Evolutionary conservation across 2,797 vertebrate species (phyloP), one percentile per base, ranked within the genome.

Genomic region (Aplochiton taeniatus): DNA sequence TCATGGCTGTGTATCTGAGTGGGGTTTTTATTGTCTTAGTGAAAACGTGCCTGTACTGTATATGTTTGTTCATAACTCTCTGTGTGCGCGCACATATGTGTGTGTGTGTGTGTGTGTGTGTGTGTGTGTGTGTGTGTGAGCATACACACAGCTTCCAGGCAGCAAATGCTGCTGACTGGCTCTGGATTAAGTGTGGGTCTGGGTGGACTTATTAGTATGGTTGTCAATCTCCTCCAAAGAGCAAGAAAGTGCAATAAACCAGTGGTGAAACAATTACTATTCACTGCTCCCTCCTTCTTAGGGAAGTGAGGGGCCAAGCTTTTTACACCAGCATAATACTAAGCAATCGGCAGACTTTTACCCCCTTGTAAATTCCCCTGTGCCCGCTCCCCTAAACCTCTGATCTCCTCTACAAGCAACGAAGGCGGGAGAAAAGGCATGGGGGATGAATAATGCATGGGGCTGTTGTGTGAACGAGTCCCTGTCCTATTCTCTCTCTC

Each of bases 401-500:
- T 78, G 74, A 72, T 73, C 61, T 70, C 13, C 4, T 66, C 20
- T 43, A 51, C 9, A 64, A 58, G 50, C 59, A 47, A 48, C 11
- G 16, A 59, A 54, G 54, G 57, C 18, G 61, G n/a, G 62, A 46
- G n/a, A 42, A 81, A 74, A 75, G 31, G 46, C 48, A 58, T 12
- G 48, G 49, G 2, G 9, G 16, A 77, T 79, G 19, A 79, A 78
- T 81, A 73, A 81, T 80, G 45, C 42, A 78, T 78, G 58, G 16
- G 70, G 57, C 41, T 73, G 61, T 67, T 77, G 59, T 69, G 54
- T 65, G 68, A 64, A 73, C 74, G 62, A 70, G 68, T 59, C 52
- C n/a, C 50, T 52, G 48, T 66, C 48, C 41, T 43, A 31, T 43
- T 50, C 41, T 42, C 46, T 5, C 11, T 61, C 8, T 61, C 31